These are phyloP conservation scores for Schlechtendalia chinensis DNA, from an alignment of 1,140 invertebrate species.

Conservation along the genomic window DNA sequence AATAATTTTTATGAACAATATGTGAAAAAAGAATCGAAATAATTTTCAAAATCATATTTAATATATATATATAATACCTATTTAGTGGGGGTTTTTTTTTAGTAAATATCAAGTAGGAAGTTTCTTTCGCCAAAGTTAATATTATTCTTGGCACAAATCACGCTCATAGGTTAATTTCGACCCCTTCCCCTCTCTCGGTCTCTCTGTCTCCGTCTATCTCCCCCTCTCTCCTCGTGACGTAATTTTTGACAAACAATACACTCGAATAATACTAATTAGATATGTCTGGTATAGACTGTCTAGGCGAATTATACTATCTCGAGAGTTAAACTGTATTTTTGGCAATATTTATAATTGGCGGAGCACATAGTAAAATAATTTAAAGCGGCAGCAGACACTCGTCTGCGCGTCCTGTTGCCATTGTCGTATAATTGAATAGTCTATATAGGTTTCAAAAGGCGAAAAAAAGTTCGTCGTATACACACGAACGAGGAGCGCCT, in stretches of 20 bases:
- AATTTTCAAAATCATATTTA: too few species aligned
- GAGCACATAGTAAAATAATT: background rate
- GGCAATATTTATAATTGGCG: constrained; percentile 42
- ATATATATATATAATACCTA: background rate
- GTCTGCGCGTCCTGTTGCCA: too few species aligned
- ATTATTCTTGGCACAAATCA: constrained; percentile 47
- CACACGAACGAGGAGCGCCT: too few species aligned
- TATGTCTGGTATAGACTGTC: background rate
- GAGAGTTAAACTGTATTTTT: constrained; percentile 5
- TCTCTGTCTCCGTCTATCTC: too few species aligned
- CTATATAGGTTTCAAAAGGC: too few species aligned
- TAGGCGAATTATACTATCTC: constrained; percentile 27
- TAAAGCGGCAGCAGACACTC: background rate
- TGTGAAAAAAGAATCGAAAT: too few species aligned
- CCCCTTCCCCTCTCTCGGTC: background rate
- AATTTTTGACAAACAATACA: constrained; percentile 30
- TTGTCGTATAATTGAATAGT: too few species aligned
- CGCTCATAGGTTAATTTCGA: constrained; percentile 33
- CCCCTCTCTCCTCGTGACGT: background rate
- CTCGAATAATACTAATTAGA: constrained; percentile 38
- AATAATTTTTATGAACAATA: too few species aligned
- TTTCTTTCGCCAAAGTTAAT: constrained; percentile 27
- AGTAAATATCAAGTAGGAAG: constrained; percentile 22
- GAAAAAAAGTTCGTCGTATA: too few species aligned
- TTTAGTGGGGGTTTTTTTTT: background rate